Base-by-base conservation (phyloP, 2,113 vertebrate genomes). In the Erinaceus europaeus region DNA sequence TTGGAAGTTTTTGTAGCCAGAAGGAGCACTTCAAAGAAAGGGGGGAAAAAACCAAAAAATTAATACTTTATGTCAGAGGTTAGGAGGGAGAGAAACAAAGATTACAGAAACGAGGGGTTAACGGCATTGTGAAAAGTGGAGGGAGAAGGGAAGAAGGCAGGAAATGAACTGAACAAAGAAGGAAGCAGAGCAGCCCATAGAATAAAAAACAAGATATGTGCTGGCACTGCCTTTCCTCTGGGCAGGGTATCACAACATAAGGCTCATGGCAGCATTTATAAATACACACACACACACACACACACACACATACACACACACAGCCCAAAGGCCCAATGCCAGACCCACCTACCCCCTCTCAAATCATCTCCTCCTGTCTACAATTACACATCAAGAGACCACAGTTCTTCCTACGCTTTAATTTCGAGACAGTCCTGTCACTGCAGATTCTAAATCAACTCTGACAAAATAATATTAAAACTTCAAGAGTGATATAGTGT, bases 11-110 rank as follows among this genome's bases (percentile, higher is more conserved):
- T 89, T 92, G 75, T 94, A 96, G 95, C 94, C 88, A 95, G 95
- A 90, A 95, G 95, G 89, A 93, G 68, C 59, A 96, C 95, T 97
- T 97, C 95, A 97, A 97, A 96, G 95, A 94, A 90, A 90, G 92
- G 61, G 4, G 25, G 75, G 65, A 74, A 91, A 94, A 96, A 94
- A 80, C 91, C 94, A 84, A 91, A 96, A 97, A 95, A 94, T 93
- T 94, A 91, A 96, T 93, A 95, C 82, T 84, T 62, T 83, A 95
- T 93, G 93, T 93, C 94, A 93, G 61, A 96, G 94, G 62, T 95
- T 89, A 94, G 92, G 72, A 74, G 13, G 82, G 61, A 81, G 8
- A 64, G 79, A 92, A 78, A 94, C 76, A 71, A 93, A 96, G 94
- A 95, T 75, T 76, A 82, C 92, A 92, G 81, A 53, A 93, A 94